phyloP scores from a whole-genome alignment of 2,888 invertebrate species.

The Eilema griseolum region DNA sequence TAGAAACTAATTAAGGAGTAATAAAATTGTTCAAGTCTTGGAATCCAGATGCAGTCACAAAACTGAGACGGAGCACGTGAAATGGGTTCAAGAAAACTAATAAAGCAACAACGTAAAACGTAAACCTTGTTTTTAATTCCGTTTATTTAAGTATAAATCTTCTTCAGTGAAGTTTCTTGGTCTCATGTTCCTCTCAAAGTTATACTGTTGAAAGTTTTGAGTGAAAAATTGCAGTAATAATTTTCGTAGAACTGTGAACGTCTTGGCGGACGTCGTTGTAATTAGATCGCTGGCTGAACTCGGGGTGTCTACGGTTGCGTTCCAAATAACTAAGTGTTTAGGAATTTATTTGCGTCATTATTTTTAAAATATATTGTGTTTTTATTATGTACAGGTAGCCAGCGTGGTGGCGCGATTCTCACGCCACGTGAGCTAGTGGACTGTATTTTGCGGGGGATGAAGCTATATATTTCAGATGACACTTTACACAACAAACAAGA shows the following conservation, averaged over 20 bases:
- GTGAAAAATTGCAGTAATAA: slow-evolving; percentile 80
- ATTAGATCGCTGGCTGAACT: slow-evolving; percentile 74
- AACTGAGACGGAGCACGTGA: slow-evolving; percentile 2
- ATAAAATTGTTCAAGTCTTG: background rate
- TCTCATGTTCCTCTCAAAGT: slow-evolving; percentile 66
- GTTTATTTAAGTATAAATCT: slow-evolving; percentile 67
- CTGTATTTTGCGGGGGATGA: no score
- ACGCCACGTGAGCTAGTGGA: no score
- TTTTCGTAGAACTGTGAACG: slow-evolving; percentile 72
- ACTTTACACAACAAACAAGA: no score
- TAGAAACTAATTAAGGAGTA: background rate
- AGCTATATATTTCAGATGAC: no score
- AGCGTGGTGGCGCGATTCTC: no score
- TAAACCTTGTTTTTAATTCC: slow-evolving; percentile 54
- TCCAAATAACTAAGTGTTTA: slow-evolving; percentile 62
- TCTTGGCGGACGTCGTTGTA: slow-evolving; percentile 71
- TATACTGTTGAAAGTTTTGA: slow-evolving; percentile 73
- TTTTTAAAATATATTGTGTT: background rate
- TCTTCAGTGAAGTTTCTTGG: slow-evolving; percentile 57
- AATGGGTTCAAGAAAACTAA: slow-evolving; percentile 48
- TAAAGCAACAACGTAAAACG: slow-evolving; percentile 51
- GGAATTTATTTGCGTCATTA: slow-evolving; percentile 2
- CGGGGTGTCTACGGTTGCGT: slow-evolving; percentile 64
- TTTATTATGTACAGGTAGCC: no score
- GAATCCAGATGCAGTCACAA: background rate